Evolutionary conservation across 2,888 invertebrate genomes (phyloP).

Genomic region (Kryphioiulus occultus): DNA sequence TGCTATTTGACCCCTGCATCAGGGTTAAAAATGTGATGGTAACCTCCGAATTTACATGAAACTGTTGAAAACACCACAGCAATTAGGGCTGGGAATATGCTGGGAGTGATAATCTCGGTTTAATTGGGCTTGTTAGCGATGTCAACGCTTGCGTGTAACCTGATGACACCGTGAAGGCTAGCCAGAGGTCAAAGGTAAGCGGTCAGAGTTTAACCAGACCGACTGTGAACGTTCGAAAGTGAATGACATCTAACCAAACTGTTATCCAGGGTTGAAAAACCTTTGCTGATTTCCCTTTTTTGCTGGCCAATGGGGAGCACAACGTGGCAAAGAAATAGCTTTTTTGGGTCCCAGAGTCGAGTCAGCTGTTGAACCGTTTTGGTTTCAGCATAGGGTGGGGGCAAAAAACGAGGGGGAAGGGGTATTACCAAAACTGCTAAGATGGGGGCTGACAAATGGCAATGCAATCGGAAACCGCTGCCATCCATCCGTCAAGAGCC

Average conservation of each 20-base stretch:
- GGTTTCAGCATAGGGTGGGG: no score
- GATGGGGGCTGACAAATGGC: neutral
- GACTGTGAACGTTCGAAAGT: neutral
- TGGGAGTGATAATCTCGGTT: neutral
- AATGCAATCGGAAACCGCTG: neutral
- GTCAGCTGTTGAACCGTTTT: neutral
- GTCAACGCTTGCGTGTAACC: neutral
- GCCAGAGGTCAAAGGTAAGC: neutral
- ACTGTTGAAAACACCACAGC: no score
- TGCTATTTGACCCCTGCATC: no score
- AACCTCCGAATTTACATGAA: no score
- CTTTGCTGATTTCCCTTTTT: neutral
- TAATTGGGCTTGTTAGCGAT: neutral
- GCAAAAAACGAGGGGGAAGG: neutral
- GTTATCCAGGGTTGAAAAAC: slow-evolving; percentile 32
- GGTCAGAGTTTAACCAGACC: slow-evolving; percentile 42
- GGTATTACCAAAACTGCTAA: neutral
- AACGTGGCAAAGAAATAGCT: neutral
- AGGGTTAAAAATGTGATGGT: no score
- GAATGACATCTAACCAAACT: slow-evolving; percentile 42
- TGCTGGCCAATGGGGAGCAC: neutral
- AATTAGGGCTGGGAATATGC: neutral
- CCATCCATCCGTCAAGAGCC: neutral
- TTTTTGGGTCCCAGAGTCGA: neutral
- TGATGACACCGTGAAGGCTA: neutral